Percentiles rank a stretch among this genome's conserved stretches.
phyloP scores from a whole-genome alignment of 2,888 invertebrate genomes.

The Agrochola macilenta region DNA sequence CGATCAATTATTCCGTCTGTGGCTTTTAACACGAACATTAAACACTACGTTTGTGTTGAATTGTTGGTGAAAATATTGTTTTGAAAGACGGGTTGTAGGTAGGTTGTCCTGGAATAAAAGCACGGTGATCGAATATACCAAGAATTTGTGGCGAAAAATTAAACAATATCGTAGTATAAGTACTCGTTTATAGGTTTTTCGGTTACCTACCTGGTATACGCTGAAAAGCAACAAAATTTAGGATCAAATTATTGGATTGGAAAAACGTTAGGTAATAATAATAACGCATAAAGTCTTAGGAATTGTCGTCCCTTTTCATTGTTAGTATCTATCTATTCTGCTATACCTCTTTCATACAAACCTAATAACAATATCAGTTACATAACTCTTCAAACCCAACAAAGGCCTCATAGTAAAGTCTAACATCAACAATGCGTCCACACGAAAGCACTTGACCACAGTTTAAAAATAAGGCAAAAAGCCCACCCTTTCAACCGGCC shows the following conservation, averaged over 20 bases:
- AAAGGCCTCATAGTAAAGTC: conserved; percentile 21
- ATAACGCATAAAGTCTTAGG: neutral
- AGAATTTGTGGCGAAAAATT: neutral
- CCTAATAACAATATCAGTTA: conserved; percentile 19
- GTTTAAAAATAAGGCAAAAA: conserved; percentile 66
- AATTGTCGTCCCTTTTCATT: neutral
- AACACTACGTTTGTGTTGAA: conserved; percentile 30
- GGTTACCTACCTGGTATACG: neutral
- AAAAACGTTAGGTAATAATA: neutral
- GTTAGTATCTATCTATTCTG: neutral
- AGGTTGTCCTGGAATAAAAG: neutral
- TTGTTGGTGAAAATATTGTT: conserved; percentile 15
- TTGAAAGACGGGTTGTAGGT: neutral
- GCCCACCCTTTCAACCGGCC: conserved; percentile 70
- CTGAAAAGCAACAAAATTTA: neutral
- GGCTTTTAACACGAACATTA: conserved; percentile 49
- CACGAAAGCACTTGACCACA: conserved; percentile 64
- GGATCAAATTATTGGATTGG: neutral
- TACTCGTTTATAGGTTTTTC: neutral
- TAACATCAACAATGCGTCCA: conserved; percentile 58
- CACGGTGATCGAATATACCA: neutral
- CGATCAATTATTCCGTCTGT: conserved; percentile 63
- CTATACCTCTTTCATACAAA: neutral
- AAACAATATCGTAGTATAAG: too few species aligned
- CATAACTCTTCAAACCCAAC: conserved; percentile 3